Base-by-base conservation (phyloP, 2,113 vertebrate species). In the Lepidothrix coronata region DNA sequence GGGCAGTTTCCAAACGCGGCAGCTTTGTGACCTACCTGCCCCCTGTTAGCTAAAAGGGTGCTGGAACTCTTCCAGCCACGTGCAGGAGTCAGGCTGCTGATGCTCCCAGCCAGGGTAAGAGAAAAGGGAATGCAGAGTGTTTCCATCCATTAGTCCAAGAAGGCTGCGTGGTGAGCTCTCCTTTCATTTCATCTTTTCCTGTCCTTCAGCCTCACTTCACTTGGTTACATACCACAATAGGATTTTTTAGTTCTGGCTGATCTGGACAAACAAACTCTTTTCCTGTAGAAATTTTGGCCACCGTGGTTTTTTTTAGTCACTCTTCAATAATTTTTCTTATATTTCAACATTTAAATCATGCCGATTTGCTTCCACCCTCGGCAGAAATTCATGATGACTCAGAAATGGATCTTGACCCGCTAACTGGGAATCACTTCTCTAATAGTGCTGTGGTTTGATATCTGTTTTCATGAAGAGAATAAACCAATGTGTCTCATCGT, bases 381-480 rank as follows among this genome's bases (percentile, higher is more conserved):
- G 39, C 43, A 87, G 94, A 91, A 92, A 86, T 61, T 80, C 67
- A 67, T 4, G n/a, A 39, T 88, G 85, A 94, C 61, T 97, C 92
- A 91, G 76, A 92, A 93, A 84, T 41, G 49, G 72, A 93, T 91
- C 83, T 65, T 93, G 90, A 94, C 79, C 81, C 2, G 3, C 44
- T 68, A 79, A 74, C 44, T 86, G 67, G 88, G 41, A 93, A 91
- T 94, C 41, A 7, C 61, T 92, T 80, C 77, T 91, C 76, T 84
- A 72, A 57, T 30, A 61, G 30, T 37, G 62, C 68, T 84, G 30
- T 27, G 48, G 70, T 84, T 89, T 91, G 73, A 22, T 89, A 91
- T 67, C 91, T 90, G 22, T 71, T 93, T 93, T 78, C 73, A 75
- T 41, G 72, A 93, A 92, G 68, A 73, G 68, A 84, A 91, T 68